A percentile compares a stretch with the other conserved stretches of the same genome.
Evolutionary conservation across 2,797 vertebrate species (phyloP).

Genomic region (Neomorphus geoffroyi): DNA sequence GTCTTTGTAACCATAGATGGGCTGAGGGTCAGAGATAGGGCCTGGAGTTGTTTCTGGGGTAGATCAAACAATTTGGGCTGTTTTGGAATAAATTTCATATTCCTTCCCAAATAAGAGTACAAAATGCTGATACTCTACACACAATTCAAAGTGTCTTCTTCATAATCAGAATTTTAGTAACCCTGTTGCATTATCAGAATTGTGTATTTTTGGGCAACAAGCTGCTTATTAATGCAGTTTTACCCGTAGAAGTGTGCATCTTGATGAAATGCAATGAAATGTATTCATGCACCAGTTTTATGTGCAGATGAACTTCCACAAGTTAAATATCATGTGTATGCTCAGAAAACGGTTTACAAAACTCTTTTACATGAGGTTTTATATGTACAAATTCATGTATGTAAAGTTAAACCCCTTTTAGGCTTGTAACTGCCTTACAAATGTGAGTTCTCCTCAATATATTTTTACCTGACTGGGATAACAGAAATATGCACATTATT

Average conservation of each 20-base stretch:
- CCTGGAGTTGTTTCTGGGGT: background rate
- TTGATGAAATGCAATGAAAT: background rate
- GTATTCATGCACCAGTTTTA: background rate
- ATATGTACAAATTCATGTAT: background rate
- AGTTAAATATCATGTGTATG: background rate
- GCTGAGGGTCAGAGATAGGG: background rate
- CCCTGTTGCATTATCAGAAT: background rate
- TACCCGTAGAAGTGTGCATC: background rate
- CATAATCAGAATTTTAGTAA: background rate
- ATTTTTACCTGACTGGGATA: background rate
- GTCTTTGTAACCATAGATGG: background rate
- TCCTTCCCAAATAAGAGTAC: background rate
- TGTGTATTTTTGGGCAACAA: no score
- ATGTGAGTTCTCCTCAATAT: background rate
- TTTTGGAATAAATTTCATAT: background rate
- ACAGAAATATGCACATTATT: background rate
- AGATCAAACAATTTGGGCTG: background rate
- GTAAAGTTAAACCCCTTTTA: background rate
- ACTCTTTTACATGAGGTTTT: background rate
- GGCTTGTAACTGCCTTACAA: background rate
- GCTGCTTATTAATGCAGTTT: background rate
- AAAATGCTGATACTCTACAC: background rate
- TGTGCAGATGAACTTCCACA: background rate
- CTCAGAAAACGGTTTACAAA: background rate
- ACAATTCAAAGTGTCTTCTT: background rate